Percentiles rank a stretch among this genome's conserved stretches.
Evolutionary conservation across 2,797 vertebrate species (phyloP).

Genomic region (Helicolenus hilgendorfi): DNA sequence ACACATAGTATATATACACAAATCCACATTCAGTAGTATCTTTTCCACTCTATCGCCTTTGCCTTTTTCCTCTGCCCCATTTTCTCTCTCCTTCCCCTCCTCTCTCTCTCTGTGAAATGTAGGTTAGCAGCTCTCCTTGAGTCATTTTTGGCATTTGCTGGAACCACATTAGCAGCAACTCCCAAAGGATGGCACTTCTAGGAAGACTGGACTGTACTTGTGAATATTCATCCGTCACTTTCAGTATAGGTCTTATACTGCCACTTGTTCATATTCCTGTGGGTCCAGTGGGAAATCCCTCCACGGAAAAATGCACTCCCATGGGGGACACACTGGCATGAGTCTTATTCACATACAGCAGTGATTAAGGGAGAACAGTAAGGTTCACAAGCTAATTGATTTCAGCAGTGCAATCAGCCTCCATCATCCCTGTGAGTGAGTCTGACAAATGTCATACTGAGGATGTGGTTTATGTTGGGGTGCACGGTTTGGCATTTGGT

Average conservation of each 20-base stretch:
- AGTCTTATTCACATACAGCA: not conserved
- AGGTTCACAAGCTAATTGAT: constrained; percentile 36
- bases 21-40: not conserved
- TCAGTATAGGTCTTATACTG: not conserved
- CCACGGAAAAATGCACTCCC: constrained; percentile 12
- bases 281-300: constrained; percentile 17
- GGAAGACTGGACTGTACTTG: constrained; percentile 29
- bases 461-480: not conserved
- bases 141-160: constrained; percentile 58
- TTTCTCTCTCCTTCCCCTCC: not conserved
- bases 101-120: constrained; percentile 42
- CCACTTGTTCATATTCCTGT: constrained; percentile 2
- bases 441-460: not conserved
- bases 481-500: not conserved
- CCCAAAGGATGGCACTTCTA: constrained; percentile 50
- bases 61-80: not conserved
- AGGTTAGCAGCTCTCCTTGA: constrained; percentile 61
- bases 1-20: not conserved
- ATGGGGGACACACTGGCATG: not conserved
- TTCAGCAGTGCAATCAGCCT: constrained; percentile 7
- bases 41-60: not conserved
- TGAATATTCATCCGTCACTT: constrained; percentile 42
- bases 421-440: not conserved
- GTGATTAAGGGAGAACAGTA: not conserved
- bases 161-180: constrained; percentile 51